Evolutionary conservation across 2,797 vertebrate genomes (phyloP), one percentile per base, ranked within the genome.

Genomic region (Trachops cirrhosus): DNA sequence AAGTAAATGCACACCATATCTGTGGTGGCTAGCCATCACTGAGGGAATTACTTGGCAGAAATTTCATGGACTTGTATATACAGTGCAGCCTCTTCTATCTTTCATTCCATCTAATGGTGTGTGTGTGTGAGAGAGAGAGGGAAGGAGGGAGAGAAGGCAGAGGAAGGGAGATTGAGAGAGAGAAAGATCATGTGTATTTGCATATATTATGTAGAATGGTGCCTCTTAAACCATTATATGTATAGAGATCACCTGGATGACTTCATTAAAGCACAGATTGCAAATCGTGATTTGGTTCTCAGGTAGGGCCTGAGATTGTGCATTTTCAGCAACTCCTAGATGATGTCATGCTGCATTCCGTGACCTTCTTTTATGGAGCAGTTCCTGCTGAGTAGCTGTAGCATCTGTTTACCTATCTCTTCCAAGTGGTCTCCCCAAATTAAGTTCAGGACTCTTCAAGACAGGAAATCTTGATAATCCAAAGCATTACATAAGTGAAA

Each of bases 1-100:
- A 97, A 97, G 97, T 96, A 97, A 97, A 94, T 86, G 52, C 74
- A 80, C 79, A 89, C 64, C 79, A 2, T 1, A 37, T 97, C 97
- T 98, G 92, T 85, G 96, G 92, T 0, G 0, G 73, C 91, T 86
- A 71, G 82, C 82, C 57, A 74, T 80, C 54, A 21, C 16, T 32
- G 73, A 86, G 71, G 78, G 26, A 77, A 62, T 57, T 16, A 19
- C 52, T 73, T 80, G 64, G 54, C 62, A 37, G 62, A 18, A 92
- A 68, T 75, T 89, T 95, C 62, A 93, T 75, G 88, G 93, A 86
- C 89, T 90, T 70, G 48, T 77, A 34, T 93, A 68, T 5, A 39
- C 52, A 93, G 22, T 50, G 11, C 14, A 44, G n/a, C 24, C n/a
- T 93, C 71, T 59, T 95, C 29, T 54, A 1, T 75, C 70, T 93